Conservation (phyloP, 2,888 invertebrate genomes). For the Gymnosoma rotundatum region DNA sequence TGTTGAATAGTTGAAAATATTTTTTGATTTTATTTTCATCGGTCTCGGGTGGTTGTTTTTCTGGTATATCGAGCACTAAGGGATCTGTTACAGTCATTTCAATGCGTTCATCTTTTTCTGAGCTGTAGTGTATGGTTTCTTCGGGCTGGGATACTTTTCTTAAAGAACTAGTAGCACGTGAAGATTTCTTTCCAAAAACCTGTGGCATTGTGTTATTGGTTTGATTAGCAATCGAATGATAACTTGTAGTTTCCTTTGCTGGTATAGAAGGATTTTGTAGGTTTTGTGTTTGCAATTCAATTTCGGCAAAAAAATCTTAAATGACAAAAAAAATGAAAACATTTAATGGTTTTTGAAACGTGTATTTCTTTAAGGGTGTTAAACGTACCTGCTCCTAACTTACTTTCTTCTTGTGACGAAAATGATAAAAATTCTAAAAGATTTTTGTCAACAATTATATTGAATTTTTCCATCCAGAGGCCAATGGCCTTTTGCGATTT, state of each 20-base stretch:
- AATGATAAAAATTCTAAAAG: slow-evolving; percentile 78
- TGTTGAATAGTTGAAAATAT: slow-evolving; percentile 61
- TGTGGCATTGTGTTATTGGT: slow-evolving; percentile 56
- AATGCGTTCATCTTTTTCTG: slow-evolving; percentile 80
- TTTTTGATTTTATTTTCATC: slow-evolving; percentile 64
- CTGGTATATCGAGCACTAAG: slow-evolving; percentile 33
- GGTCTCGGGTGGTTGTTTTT: slow-evolving; percentile 34
- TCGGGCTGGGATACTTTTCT: slow-evolving; percentile 79
- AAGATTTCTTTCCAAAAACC: slow-evolving; percentile 72
- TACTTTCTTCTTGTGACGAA: slow-evolving; percentile 62
- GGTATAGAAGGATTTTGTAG: slow-evolving; percentile 46
- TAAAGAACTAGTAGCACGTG: slow-evolving; percentile 73
- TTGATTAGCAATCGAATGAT: slow-evolving; percentile 53
- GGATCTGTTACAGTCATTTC: slow-evolving; percentile 56
- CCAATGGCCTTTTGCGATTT: slow-evolving; percentile 73
- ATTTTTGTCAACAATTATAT: slow-evolving; percentile 74
- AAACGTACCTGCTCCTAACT: slow-evolving; percentile 64
- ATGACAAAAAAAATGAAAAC: not conserved
- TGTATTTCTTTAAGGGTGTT: not conserved
- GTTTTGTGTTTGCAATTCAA: slow-evolving; percentile 64
- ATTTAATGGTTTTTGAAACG: not conserved
- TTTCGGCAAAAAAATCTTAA: slow-evolving; percentile 59
- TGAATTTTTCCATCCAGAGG: slow-evolving; percentile 77
- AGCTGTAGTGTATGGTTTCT: slow-evolving; percentile 81
- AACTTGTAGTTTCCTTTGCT: slow-evolving; percentile 31